Base-by-base conservation (phyloP, 92 coral and sea anemone genomes). In the Phenganax subtilis region DNA sequence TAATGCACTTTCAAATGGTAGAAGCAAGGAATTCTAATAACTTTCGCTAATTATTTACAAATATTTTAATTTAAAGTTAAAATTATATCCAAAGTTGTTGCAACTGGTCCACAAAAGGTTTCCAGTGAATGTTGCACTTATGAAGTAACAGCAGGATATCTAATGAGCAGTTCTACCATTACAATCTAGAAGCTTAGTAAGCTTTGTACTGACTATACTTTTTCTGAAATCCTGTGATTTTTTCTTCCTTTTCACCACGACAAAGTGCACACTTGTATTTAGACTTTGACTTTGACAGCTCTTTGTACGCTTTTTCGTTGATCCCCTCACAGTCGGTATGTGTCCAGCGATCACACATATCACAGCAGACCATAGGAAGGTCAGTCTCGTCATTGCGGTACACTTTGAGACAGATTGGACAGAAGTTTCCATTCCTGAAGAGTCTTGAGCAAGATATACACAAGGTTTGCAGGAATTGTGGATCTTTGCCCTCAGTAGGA, bases 291-390 rank as follows among this genome's bases (percentile, higher is more conserved):
- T 89, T 92, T 12, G 98, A 89, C 55, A 94, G 89, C 76, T 94
- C 96, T 11, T 88, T 91, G 81, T 94, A 94, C 14, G 85, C 82
- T 75, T 88, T 91, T 44, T 92, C 98, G 81, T 94, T 91, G 54
- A 94, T 94, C 17, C 91, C 98, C 76, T 94, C 98, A 65, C 98
- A 94, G 83, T 94, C 97, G 85, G 98, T 94, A 66, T 94, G 98
- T 10, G 91, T 75, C 98, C 98, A 94, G 54, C 98, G 91, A 75
- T 94, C 98, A 77, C 98, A 94, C 87, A 79, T 88, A 71, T 94
- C 98, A 82, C 98, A 94, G 76, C 98, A 94, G 52, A 94, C 98
- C 98, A 94, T 94, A 10, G 98, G 98, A 31, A 94, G 81, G 80
- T 94, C 98, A 7, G 98, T 92, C 84, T 94, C 98, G 57, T 94